Conservation (phyloP, 2,797 vertebrate genomes). For the Trachurus trachurus region DNA sequence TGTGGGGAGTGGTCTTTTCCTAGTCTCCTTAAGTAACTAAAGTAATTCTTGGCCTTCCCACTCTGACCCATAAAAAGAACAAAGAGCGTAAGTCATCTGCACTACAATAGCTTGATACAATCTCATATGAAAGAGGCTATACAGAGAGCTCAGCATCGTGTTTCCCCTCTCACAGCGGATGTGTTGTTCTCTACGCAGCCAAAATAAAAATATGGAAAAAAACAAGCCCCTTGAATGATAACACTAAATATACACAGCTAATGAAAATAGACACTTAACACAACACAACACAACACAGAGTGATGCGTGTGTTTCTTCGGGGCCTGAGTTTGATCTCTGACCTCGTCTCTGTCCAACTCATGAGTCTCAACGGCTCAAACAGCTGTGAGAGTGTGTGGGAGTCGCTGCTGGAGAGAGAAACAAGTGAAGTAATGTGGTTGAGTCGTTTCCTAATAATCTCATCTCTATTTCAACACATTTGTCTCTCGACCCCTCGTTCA, state of each 20-base stretch:
- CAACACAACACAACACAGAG: no score
- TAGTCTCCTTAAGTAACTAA: constrained; percentile 28
- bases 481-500: constrained; percentile 13
- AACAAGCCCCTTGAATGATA: constrained; percentile 22
- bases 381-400: constrained; percentile 22
- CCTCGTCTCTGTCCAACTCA: background rate
- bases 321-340: background rate
- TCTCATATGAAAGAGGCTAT: constrained; percentile 40
- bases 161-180: constrained; percentile 34
- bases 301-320: background rate
- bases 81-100: constrained; percentile 55
- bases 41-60: constrained; percentile 64
- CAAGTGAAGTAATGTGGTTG: background rate
- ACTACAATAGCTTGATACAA: constrained; percentile 57
- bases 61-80: constrained; percentile 51
- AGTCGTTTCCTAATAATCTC: background rate
- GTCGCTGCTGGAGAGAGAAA: constrained; percentile 3
- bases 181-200: constrained; percentile 29
- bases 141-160: constrained; percentile 20
- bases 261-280: constrained; percentile 10
- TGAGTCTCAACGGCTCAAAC: constrained; percentile 2
- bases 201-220: constrained; percentile 23
- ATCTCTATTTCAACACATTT: constrained; percentile 38
- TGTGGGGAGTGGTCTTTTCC: constrained; percentile 7
- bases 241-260: constrained; percentile 8